These are phyloP conservation scores for Dicycla oo DNA, from an alignment of 2,888 invertebrate genomes.

Conservation along the genomic window DNA sequence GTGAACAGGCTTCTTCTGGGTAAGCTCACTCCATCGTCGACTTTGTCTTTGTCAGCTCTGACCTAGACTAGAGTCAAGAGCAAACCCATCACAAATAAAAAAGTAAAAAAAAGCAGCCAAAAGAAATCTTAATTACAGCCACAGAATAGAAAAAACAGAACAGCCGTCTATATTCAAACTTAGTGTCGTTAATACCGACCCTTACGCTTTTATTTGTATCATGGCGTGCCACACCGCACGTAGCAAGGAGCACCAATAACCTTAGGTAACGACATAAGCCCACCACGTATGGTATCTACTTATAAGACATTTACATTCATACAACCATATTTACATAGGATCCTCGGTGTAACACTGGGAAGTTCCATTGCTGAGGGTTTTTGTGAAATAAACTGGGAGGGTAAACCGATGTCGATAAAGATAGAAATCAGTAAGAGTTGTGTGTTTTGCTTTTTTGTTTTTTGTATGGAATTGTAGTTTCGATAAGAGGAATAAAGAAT, in stretches of 20 bases:
- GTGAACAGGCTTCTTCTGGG: too few species aligned
- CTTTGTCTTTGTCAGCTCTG: too few species aligned
- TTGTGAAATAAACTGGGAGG: conserved; percentile 67
- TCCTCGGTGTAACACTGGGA: conserved; percentile 81
- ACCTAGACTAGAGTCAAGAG: too few species aligned
- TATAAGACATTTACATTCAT: conserved; percentile 89
- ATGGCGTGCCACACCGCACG: conserved; percentile 59
- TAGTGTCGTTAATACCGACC: conserved; percentile 37
- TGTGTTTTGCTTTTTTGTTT: conserved; percentile 44
- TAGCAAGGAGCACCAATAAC: conserved; percentile 67
- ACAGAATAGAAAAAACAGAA: too few species aligned
- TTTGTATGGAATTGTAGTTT: conserved; percentile 47
- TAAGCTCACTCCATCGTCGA: too few species aligned
- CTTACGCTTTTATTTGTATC: conserved; percentile 37
- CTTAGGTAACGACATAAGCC: conserved; percentile 69
- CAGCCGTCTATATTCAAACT: conserved; percentile 31
- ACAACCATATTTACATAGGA: conserved; percentile 89
- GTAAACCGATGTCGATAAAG: conserved; percentile 67
- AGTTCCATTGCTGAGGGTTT: conserved; percentile 77
- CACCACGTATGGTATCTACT: conserved; percentile 81
- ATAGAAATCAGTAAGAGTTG: conserved; percentile 67
- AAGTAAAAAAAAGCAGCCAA: too few species aligned
- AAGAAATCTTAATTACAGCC: conserved; percentile 29
- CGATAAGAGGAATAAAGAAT: conserved; percentile 43
- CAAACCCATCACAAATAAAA: too few species aligned